Base-by-base conservation (phyloP, 2,113 vertebrate species). In the Cryptotis parvus region DNA sequence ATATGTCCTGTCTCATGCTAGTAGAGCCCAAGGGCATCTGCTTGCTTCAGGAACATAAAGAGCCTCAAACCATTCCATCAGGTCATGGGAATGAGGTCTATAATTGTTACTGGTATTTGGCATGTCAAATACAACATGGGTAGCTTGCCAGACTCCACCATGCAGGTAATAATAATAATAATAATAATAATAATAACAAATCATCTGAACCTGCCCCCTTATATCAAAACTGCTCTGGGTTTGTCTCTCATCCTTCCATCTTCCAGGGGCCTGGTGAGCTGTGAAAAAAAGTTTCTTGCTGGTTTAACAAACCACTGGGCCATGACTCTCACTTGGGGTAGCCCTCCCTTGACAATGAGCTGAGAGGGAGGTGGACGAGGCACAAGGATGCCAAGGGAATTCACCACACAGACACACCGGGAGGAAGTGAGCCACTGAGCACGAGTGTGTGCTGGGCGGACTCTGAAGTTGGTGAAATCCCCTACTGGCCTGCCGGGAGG, bases 271-370 rank as follows among this genome's bases (percentile, higher is more conserved):
- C 81, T 84, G 91, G 92, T 88, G 76, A 87, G 74, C 63, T 92
- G 35, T 69, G 94, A 83, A 55, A 22, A 37, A 76, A 52, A 37
- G 70, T 87, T 95, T 94, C 91, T 61, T 0, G 93, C 89, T 90
- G n/a, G 89, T 2, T 8, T 93, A 87, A 88, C 92, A 95, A 86
- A 63, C 89, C 96, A 73, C 12, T 92, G 95, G 95, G 94, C 85
- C 91, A 89, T 0, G 70, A 88, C 80, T 90, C 88, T 92, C 85
- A 77, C 2, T 94, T 91, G 91, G 75, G 1, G 41, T 45, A 82
- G 6, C 80, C 95, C 90, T 81, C 29, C 82, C 87, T 93, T n/a
- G n/a, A n/a, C n/a, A n/a, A n/a, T n/a, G n/a, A n/a, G n/a, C 68
- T 73, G 69, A 94, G 78, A 95, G 79, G 91, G 91, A 6, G 92